Percentiles rank a stretch among this genome's conserved stretches.
Evolutionary conservation across 2,113 vertebrate species (phyloP).

Genomic region (Electrona antarctica): DNA sequence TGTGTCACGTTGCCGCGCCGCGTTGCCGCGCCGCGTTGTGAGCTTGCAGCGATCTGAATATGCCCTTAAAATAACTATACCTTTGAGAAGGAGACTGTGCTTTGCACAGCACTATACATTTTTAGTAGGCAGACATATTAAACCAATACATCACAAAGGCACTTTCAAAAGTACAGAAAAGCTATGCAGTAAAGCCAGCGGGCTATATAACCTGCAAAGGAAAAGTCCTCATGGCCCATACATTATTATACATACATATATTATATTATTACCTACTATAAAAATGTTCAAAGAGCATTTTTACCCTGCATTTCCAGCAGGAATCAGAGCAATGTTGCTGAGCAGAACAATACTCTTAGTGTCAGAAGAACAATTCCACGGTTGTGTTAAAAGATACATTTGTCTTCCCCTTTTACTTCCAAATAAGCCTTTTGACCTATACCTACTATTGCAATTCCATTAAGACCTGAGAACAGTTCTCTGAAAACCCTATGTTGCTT

Average conservation of each 20-base stretch:
- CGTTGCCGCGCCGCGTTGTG: too few relatives aligned
- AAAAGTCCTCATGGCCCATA: slow-evolving; percentile 2
- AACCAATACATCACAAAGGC: slow-evolving; percentile 57
- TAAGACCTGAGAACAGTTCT: too few relatives aligned
- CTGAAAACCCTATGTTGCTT: too few relatives aligned
- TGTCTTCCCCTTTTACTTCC: slow-evolving; percentile 9
- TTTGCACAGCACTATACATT: slow-evolving; percentile 24
- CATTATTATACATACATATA: too few relatives aligned
- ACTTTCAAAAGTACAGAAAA: slow-evolving; percentile 38
- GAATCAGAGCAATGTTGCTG: slow-evolving; percentile 19
- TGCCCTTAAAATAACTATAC: neutral
- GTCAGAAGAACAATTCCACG: slow-evolving; percentile 38
- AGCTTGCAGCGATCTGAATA: neutral
- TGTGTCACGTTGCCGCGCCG: too few relatives aligned
- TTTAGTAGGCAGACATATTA: slow-evolving; percentile 51
- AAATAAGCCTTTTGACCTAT: slow-evolving; percentile 35
- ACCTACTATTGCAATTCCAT: too few relatives aligned
- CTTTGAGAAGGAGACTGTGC: slow-evolving; percentile 15
- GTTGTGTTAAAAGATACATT: slow-evolving; percentile 27
- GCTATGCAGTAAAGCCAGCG: slow-evolving; percentile 24
- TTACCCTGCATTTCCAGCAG: slow-evolving; percentile 24
- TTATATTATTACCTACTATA: slow-evolving; percentile 21
- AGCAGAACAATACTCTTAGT: slow-evolving; percentile 18
- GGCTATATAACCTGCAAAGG: slow-evolving; percentile 26
- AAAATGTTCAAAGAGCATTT: slow-evolving; percentile 24